phyloP scores from a whole-genome alignment of 2,888 invertebrate genomes.

The Sepiola atlantica region DNA sequence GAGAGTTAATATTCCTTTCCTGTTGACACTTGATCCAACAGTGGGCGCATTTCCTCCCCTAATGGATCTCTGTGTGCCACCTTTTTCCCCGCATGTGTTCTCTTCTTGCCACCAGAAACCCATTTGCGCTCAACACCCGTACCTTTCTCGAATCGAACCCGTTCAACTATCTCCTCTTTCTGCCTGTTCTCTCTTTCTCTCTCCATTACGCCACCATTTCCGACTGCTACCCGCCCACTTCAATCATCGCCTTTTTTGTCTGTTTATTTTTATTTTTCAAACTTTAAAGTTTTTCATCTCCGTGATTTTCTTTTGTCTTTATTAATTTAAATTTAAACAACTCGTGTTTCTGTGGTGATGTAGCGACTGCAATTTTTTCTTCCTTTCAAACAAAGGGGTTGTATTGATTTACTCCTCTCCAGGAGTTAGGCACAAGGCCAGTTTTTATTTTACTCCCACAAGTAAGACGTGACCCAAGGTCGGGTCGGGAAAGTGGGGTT shows the following conservation, averaged over 20 bases:
- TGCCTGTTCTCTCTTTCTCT: not conserved
- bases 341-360: not conserved
- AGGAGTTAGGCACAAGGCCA: no score
- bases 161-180: not conserved
- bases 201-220: not conserved
- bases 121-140: not conserved
- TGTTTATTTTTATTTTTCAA: not conserved
- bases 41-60: not conserved
- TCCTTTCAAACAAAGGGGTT: no score
- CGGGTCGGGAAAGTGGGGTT: no score
- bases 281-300: not conserved
- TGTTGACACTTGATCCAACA: constrained; percentile 32
- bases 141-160: not conserved
- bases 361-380: no score
- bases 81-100: not conserved
- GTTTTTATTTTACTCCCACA: no score
- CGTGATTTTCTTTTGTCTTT: not conserved
- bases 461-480: no score
- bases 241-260: not conserved
- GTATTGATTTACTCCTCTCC: no score
- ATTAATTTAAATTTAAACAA: not conserved
- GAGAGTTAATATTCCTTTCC: constrained; percentile 15
- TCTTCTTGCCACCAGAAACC: not conserved
- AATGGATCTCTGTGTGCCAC: not conserved
- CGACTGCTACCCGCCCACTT: not conserved